These are phyloP conservation scores for Epinotia bilunana DNA, from an alignment of 2,888 invertebrate species.

Conservation along the genomic window DNA sequence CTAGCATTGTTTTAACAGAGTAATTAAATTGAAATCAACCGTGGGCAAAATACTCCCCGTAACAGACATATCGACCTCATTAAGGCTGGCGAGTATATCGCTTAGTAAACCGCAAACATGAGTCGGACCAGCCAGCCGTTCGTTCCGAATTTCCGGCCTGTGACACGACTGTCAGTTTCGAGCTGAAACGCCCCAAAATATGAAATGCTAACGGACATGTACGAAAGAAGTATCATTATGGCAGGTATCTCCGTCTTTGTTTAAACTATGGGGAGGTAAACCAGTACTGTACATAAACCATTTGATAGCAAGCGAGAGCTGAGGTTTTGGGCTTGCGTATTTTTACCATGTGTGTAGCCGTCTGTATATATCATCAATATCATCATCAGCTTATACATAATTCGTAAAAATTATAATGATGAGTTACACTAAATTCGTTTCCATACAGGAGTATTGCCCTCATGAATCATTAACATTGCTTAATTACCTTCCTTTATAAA, in stretches of 20 bases:
- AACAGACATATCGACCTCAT: slow-evolving; percentile 26
- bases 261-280: too few relatives aligned
- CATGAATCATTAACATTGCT: slow-evolving; percentile 4
- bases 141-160: slow-evolving; percentile 40
- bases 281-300: too few relatives aligned
- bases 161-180: slow-evolving; percentile 24
- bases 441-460: background rate
- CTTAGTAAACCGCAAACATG: slow-evolving; percentile 20
- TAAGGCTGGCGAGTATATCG: slow-evolving; percentile 20
- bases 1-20: background rate
- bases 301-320: too few relatives aligned
- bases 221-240: background rate
- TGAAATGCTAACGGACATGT: slow-evolving; percentile 8
- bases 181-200: slow-evolving; percentile 9
- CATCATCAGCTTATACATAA: too few relatives aligned
- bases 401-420: background rate
- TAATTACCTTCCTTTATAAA: slow-evolving; percentile 7
- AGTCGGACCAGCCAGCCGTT: slow-evolving; percentile 29
- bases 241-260: background rate
- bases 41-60: background rate
- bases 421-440: background rate
- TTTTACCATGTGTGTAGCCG: too few relatives aligned
- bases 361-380: too few relatives aligned
- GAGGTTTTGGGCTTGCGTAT: too few relatives aligned
- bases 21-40: background rate